These are phyloP conservation scores for Alosa sapidissima DNA, from an alignment of 2,797 vertebrate genomes.

Conservation along the genomic window DNA sequence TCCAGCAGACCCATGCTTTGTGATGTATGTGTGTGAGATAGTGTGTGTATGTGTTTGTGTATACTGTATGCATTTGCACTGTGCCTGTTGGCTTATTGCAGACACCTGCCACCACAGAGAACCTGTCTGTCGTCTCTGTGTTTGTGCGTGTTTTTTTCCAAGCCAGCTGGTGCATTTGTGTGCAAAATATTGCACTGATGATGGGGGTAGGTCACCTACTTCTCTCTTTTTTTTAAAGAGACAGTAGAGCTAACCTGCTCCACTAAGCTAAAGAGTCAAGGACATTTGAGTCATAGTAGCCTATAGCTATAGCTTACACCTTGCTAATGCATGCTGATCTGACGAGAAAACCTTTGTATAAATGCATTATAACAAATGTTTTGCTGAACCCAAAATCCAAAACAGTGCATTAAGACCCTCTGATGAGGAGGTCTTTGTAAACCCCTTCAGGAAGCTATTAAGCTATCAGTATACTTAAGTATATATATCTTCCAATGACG, in stretches of 20 bases:
- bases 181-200: conserved; percentile 53
- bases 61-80: background rate
- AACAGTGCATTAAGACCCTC: too few relatives aligned
- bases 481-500: too few relatives aligned
- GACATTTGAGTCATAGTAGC: conserved; percentile 3
- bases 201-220: conserved; percentile 34
- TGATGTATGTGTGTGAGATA: background rate
- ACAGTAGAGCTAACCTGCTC: conserved; percentile 8
- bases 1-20: conserved; percentile 40
- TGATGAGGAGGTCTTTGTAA: background rate
- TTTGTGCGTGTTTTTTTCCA: conserved; percentile 20
- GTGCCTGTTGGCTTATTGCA: conserved; percentile 50
- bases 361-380: background rate
- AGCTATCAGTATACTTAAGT: background rate
- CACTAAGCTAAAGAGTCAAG: background rate
- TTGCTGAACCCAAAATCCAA: too few relatives aligned
- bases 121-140: conserved; percentile 48
- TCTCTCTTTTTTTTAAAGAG: background rate
- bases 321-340: background rate
- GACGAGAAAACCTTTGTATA: background rate
- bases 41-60: background rate
- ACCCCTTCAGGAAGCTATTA: background rate
- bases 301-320: background rate
- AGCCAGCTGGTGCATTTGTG: conserved; percentile 49
- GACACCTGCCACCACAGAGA: conserved; percentile 56